Base-by-base conservation (phyloP, 2,113 vertebrate species). In the Chitala chitala region DNA sequence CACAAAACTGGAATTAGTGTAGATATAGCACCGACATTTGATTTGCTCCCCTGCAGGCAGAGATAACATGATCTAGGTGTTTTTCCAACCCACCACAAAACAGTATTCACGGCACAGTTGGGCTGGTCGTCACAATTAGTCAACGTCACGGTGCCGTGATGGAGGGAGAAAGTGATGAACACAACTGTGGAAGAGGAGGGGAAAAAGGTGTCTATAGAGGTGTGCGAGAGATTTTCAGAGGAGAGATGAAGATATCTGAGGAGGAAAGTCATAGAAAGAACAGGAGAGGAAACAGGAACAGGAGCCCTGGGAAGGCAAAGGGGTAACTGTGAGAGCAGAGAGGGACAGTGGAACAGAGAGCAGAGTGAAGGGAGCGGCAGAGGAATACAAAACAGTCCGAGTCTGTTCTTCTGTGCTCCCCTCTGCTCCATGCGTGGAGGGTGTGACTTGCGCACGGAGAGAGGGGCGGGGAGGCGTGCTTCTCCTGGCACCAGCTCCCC, bases 401-500 rank as follows among this genome's bases (percentile, higher is more conserved):
- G n/a, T 33, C 4, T 61, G 58, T 2, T 38, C 15, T 2, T 17
- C 24, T 1, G 20, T 12, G 33, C n/a, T 10, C 63, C 36, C 63
- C 4, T n/a, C 9, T 8, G 17, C n/a, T 40, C 6, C 12, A 33
- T n/a, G 22, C 22, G 0, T 61, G 58, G 58, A 61, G 58, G 58
- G 31, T 61, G 58, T 20, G 38, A 33, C 59, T 63, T 33, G 36
- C 42, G 50, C 46, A 70, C 15, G 17, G 50, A 55, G 50, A 53
- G 68, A 58, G 22, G 38, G 36, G 44, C 33, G 58, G 70, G 68
- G 42, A 72, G 26, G 54, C 38, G 38, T 15, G 70, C 12, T 31
- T 44, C 48, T 74, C 73, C 73, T 74, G 73, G 73, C 73, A 74
- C 73, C 33, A 54, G 53, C 33, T 58, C 38, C n/a, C 13, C 36